A percentile compares a stretch with the other conserved stretches of the same genome.
phyloP scores from a whole-genome alignment of 1,140 invertebrate species.

The Scaptodrosophila lebanonensis region DNA sequence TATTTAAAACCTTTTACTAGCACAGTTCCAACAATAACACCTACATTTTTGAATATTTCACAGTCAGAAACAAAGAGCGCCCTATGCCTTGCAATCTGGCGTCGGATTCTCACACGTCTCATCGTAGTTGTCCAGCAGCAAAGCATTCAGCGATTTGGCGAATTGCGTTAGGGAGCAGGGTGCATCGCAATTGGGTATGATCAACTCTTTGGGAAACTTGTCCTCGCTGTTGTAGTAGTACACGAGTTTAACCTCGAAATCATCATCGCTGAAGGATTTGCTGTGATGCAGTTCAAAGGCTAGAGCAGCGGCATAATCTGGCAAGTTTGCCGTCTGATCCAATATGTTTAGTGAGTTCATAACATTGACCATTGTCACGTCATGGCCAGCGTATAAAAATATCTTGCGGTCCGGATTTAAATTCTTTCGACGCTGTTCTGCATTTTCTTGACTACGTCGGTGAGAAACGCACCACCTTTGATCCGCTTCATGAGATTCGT shows the following conservation, averaged over 20 bases:
- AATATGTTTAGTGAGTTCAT: constrained; percentile 83
- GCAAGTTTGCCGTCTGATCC: constrained; percentile 80
- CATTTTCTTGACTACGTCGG: constrained; percentile 77
- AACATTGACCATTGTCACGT: constrained; percentile 84
- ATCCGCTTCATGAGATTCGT: constrained; percentile 84
- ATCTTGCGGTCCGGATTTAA: constrained; percentile 77
- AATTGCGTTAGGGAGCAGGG: constrained; percentile 78
- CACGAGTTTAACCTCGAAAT: constrained; percentile 78
- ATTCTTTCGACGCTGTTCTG: constrained; percentile 62
- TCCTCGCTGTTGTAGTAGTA: constrained; percentile 77
- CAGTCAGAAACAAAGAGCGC: constrained; percentile 1
- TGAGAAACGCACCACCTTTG: constrained; percentile 82
- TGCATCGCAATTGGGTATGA: constrained; percentile 78
- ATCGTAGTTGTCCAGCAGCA: constrained; percentile 79
- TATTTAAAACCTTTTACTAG: background rate
- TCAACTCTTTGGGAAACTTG: constrained; percentile 73
- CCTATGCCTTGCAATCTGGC: constrained; percentile 56
- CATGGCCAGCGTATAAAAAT: constrained; percentile 84
- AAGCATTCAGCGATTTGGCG: constrained; percentile 67
- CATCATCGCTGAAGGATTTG: constrained; percentile 67
- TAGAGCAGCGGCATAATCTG: constrained; percentile 84
- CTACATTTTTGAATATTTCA: constrained; percentile 18
- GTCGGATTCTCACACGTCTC: constrained; percentile 78
- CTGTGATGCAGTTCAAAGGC: constrained; percentile 82
- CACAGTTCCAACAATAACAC: constrained; percentile 7